Evolutionary conservation across 2,113 vertebrate genomes (phyloP), one percentile per base, ranked within the genome.

Genomic region (Limnothrissa miodon): DNA sequence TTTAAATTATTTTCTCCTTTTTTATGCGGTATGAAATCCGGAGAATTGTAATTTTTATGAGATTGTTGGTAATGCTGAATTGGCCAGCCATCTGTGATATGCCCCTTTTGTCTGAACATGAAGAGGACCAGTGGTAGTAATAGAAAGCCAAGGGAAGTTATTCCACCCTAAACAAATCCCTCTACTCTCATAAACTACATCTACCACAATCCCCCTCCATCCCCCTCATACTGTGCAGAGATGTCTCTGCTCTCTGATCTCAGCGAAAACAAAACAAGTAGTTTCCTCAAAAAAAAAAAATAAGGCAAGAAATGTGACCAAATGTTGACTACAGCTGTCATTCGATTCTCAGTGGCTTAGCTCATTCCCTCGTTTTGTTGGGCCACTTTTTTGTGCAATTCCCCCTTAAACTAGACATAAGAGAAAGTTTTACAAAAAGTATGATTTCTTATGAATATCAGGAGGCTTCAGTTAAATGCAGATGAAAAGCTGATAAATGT

Each of bases 1-100:
- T 74, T n/a, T n/a, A n/a, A n/a, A 74, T 74, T 33, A 17, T 74
- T 74, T 74, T 74, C 66, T 74, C 66, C 15, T 74, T 74, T 33
- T 74, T 33, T 74, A 74, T 36, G 10, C 66, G n/a, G n/a, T 74
- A 74, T 36, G 33, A 74, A 15, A 74, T 74, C 66, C 66, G 36
- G 29, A 36, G 2, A 74, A 74, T 74, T 74, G 66, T 74, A 74
- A 74, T 74, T 13, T n/a, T 74, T 36, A 36, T 36, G 29, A 74
- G 36, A 29, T 74, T 74, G 36, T 74, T 74, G 59, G 59, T 62
- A 29, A 62, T 74, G 15, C 11, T 17, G 29, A 74, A 36, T 33
- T 4, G 42, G 42, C 42, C n/a, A 70, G 9, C 13, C 25, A 1
- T 13, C 36, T 70, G 62, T 29, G n/a, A 70, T 11, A 70, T 70